Percentiles rank a stretch among this genome's conserved stretches.
Conservation (phyloP, 1,140 invertebrate species). For the Listronotus bonariensis region DNA sequence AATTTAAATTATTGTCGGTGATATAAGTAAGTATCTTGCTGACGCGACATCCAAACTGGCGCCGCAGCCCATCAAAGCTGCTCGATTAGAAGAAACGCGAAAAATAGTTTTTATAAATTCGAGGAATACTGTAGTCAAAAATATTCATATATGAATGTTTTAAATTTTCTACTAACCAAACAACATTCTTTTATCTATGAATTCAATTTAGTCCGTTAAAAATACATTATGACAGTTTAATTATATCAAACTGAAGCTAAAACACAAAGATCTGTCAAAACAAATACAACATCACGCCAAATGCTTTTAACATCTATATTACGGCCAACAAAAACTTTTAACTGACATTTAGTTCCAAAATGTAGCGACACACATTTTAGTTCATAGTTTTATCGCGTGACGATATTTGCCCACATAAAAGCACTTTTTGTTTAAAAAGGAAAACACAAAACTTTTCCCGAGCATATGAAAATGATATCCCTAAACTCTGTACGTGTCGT, state of each 20-base stretch:
- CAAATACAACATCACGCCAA: slow-evolving; percentile 15
- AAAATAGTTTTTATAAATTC: too few species aligned
- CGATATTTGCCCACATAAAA: slow-evolving; percentile 18
- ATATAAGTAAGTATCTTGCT: too few species aligned
- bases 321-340: slow-evolving; percentile 21
- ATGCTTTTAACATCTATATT: slow-evolving; percentile 20
- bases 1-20: too few species aligned
- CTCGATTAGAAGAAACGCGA: too few species aligned
- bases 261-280: slow-evolving; percentile 16
- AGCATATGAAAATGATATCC: slow-evolving; percentile 4
- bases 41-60: too few species aligned
- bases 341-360: slow-evolving; percentile 17
- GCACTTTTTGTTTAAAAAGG: slow-evolving; percentile 7
- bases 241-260: slow-evolving; percentile 12
- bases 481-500: slow-evolving; percentile 15
- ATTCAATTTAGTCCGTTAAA: not conserved
- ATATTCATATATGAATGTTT: too few species aligned
- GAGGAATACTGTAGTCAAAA: too few species aligned
- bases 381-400: slow-evolving; percentile 25
- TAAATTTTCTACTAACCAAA: too few species aligned
- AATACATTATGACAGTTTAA: not conserved
- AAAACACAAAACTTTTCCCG: slow-evolving; percentile 15
- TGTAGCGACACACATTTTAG: slow-evolving; percentile 21
- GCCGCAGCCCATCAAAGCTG: too few species aligned
- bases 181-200: too few species aligned